phyloP scores from a whole-genome alignment of 2,113 vertebrate species.

The Bungarus multicinctus region DNA sequence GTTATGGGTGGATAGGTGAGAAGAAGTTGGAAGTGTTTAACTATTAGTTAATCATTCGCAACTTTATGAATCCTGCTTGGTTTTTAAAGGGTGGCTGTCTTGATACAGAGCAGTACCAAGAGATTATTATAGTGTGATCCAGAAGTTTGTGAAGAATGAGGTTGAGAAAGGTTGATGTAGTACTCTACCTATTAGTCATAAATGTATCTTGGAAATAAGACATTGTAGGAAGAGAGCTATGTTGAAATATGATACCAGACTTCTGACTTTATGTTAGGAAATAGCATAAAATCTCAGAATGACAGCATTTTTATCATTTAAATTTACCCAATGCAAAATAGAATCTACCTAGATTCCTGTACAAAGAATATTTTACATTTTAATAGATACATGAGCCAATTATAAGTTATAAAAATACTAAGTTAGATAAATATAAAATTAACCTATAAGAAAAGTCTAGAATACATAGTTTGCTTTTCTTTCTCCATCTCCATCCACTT shows the following conservation, averaged over 20 bases:
- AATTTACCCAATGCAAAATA: not conserved
- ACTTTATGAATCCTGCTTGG: not conserved
- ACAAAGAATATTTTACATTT: not conserved
- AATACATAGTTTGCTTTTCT: not conserved
- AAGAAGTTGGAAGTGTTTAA: not conserved
- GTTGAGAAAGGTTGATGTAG: not conserved
- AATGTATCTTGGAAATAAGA: not conserved
- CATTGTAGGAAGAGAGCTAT: not conserved
- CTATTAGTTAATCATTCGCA: not conserved
- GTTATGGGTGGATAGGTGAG: not conserved
- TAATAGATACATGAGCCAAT: not conserved
- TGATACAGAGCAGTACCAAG: not conserved
- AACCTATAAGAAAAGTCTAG: slow-evolving; percentile 9
- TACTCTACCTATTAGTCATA: not conserved
- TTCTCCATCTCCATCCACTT: slow-evolving; percentile 53
- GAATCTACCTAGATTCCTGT: not conserved
- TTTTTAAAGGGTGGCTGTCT: not conserved
- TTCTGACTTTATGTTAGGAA: not conserved
- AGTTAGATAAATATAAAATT: not conserved
- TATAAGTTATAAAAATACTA: not conserved
- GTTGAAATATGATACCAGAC: not conserved
- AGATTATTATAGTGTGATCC: not conserved
- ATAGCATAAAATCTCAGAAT: not conserved
- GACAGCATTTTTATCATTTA: not conserved
- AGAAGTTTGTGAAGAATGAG: not conserved